These are phyloP conservation scores for Enteromius viviparus DNA, from an alignment of 2,797 vertebrate genomes.

Conservation along the genomic window DNA sequence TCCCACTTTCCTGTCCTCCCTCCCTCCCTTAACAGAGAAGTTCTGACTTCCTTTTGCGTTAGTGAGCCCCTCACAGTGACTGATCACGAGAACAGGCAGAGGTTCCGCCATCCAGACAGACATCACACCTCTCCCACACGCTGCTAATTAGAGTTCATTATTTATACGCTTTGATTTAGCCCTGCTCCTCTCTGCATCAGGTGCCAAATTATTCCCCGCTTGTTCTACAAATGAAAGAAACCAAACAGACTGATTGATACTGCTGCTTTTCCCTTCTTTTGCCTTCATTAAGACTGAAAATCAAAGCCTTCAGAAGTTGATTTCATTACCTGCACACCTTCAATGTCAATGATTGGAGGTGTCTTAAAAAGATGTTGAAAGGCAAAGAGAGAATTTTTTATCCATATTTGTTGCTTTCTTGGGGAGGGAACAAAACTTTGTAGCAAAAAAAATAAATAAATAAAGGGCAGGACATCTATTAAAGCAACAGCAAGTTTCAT, in stretches of 20 bases:
- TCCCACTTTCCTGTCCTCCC: constrained; percentile 45
- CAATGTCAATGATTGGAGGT: constrained; percentile 50
- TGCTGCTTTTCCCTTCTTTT: constrained; percentile 60
- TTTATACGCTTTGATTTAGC: constrained; percentile 83
- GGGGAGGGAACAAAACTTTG: neutral
- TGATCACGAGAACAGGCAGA: constrained; percentile 72
- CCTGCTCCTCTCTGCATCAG: constrained; percentile 70
- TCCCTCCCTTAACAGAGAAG: constrained; percentile 59
- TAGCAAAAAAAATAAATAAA: neutral
- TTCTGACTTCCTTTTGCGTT: constrained; percentile 70
- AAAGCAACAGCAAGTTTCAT: neutral
- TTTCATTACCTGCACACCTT: constrained; percentile 69
- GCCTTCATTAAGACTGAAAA: constrained; percentile 68
- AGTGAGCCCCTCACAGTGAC: constrained; percentile 70
- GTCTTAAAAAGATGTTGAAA: constrained; percentile 40
- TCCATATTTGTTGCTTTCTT: constrained; percentile 30
- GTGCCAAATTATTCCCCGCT: constrained; percentile 73
- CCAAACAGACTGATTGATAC: constrained; percentile 77
- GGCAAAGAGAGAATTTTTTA: constrained; percentile 17
- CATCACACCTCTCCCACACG: constrained; percentile 78
- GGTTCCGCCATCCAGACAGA: constrained; percentile 74
- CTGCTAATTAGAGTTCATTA: constrained; percentile 84
- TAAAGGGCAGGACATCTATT: neutral
- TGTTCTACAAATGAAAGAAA: constrained; percentile 79
- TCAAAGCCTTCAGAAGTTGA: constrained; percentile 70